phyloP scores from a whole-genome alignment of 2,888 invertebrate species.

The Stenichneumon culpator region DNA sequence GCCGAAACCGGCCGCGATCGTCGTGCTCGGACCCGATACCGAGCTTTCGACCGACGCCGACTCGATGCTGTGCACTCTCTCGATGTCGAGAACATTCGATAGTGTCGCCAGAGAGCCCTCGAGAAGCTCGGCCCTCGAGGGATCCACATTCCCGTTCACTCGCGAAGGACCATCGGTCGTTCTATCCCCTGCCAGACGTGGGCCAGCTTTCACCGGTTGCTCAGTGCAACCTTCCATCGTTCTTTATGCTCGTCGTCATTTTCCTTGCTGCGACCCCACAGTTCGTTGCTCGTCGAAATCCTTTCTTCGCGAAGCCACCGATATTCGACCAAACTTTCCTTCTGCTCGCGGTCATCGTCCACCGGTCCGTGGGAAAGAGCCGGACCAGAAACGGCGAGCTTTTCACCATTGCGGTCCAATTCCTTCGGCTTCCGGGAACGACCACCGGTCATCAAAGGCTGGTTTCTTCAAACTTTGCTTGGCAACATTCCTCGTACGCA shows the following conservation, averaged over 20 bases:
- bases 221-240: slow-evolving; percentile 80
- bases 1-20: slow-evolving; percentile 39
- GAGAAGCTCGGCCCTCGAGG: slow-evolving; percentile 38
- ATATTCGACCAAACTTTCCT: slow-evolving; percentile 8
- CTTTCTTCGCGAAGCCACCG: slow-evolving; percentile 17
- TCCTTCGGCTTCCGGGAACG: neutral
- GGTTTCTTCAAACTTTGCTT: neutral
- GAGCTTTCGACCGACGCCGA: neutral
- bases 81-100: slow-evolving; percentile 48
- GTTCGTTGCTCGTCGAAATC: slow-evolving; percentile 13
- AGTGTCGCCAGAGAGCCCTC: slow-evolving; percentile 58
- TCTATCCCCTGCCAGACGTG: slow-evolving; percentile 61
- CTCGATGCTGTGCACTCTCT: slow-evolving; percentile 33
- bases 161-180: slow-evolving; percentile 11
- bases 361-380: neutral
- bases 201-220: slow-evolving; percentile 74
- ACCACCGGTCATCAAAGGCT: neutral
- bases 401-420: slow-evolving; percentile 11
- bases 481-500: neutral
- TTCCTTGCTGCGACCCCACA: slow-evolving; percentile 1
- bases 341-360: slow-evolving; percentile 23
- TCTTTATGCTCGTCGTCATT: slow-evolving; percentile 43
- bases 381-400: neutral
- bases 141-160: slow-evolving; percentile 7
- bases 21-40: slow-evolving; percentile 1